Evolutionary conservation across 2,888 invertebrate genomes (phyloP).

Genomic region (Cylloceria caligata): DNA sequence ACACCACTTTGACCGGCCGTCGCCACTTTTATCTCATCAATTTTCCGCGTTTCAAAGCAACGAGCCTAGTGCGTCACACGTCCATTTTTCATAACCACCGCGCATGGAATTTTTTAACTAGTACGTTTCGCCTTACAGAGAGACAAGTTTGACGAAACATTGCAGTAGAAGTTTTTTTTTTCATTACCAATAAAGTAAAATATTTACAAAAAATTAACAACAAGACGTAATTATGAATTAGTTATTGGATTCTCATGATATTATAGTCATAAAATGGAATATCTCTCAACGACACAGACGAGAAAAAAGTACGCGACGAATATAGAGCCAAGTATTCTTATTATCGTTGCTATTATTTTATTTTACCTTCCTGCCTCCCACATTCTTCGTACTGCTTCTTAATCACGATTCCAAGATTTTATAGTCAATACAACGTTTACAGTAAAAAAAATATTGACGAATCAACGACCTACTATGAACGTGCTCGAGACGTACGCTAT

Average conservation of each 20-base stretch:
- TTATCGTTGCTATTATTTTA: neutral
- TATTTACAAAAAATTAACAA: neutral
- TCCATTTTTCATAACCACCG: neutral
- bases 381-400: neutral
- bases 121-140: neutral
- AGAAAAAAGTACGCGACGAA: neutral
- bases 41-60: slow-evolving; percentile 24
- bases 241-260: neutral
- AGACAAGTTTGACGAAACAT: neutral
- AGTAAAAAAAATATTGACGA: slow-evolving; percentile 5
- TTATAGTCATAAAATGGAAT: neutral
- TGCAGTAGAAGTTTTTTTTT: neutral
- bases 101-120: neutral
- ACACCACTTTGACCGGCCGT: slow-evolving; percentile 41
- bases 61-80: slow-evolving; percentile 10
- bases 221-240: neutral
- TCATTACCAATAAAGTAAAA: neutral
- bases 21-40: slow-evolving; percentile 32
- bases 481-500: neutral
- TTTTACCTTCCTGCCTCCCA: neutral
- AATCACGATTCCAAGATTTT: slow-evolving; percentile 26
- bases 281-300: neutral
- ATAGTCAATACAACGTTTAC: slow-evolving; percentile 13
- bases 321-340: neutral
- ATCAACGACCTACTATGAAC: slow-evolving; percentile 7